A percentile compares a stretch with the other conserved stretches of the same genome.
phyloP scores from a whole-genome alignment of 1,140 invertebrate species.

The Trichoplusia ni region DNA sequence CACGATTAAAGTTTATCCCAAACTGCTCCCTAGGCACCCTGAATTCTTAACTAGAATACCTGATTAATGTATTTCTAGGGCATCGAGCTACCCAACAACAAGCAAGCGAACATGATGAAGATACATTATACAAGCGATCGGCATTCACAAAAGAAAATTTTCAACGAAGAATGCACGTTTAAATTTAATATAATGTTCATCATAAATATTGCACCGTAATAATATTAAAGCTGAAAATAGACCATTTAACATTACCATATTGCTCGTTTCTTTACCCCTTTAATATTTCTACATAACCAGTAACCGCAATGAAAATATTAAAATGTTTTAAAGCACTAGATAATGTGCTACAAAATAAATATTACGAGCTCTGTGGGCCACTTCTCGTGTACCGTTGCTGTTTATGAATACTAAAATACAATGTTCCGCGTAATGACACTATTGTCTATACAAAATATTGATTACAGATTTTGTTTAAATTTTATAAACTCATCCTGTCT shows the following conservation, averaged over 20 bases:
- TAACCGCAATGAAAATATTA: slow-evolving; percentile 17
- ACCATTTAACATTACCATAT: too few relatives aligned
- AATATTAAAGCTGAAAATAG: too few relatives aligned
- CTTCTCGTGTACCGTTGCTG: background rate
- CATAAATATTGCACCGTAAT: too few relatives aligned
- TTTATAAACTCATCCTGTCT: slow-evolving; percentile 20
- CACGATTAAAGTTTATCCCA: background rate
- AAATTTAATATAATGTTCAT: too few relatives aligned
- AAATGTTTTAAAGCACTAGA: slow-evolving; percentile 7
- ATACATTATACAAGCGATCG: too few relatives aligned
- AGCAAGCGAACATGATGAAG: too few relatives aligned
- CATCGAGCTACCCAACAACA: background rate
- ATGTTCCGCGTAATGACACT: slow-evolving; percentile 15
- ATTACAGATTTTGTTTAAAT: slow-evolving; percentile 21
- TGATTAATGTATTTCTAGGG: slow-evolving; percentile 4
- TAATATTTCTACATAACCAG: background rate
- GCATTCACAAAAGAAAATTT: too few relatives aligned
- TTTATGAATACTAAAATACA: slow-evolving; percentile 22
- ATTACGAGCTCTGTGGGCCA: background rate
- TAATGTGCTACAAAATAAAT: slow-evolving; percentile 9
- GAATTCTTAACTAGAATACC: slow-evolving; percentile 1
- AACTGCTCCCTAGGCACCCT: slow-evolving; percentile 6
- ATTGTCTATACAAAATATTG: slow-evolving; percentile 22
- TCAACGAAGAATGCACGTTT: too few relatives aligned
- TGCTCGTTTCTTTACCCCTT: too few relatives aligned